phyloP scores from a whole-genome alignment of 2,888 invertebrate genomes.

The Smittia sp. region DNA sequence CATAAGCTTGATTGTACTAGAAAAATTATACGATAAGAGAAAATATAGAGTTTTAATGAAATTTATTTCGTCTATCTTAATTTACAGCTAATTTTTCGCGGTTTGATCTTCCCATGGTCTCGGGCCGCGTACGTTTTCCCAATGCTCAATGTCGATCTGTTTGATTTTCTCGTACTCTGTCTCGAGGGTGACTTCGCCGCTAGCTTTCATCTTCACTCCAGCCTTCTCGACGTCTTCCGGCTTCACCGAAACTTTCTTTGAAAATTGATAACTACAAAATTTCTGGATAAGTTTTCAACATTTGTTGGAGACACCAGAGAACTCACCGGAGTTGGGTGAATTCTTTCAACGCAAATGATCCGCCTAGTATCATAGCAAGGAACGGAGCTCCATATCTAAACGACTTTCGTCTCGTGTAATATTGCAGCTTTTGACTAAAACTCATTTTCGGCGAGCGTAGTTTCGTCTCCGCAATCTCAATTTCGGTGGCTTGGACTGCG shows the following conservation, averaged over 20 bases:
- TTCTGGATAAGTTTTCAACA: slow-evolving; percentile 41
- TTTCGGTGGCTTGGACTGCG: too few relatives aligned
- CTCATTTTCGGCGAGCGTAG: too few relatives aligned
- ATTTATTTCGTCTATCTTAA: neutral
- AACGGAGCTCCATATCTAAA: slow-evolving; percentile 70
- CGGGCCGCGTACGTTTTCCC: slow-evolving; percentile 75
- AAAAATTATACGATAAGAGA: neutral
- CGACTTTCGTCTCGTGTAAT: slow-evolving; percentile 47
- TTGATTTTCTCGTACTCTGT: slow-evolving; percentile 70
- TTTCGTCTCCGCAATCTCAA: too few relatives aligned
- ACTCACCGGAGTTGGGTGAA: slow-evolving; percentile 70
- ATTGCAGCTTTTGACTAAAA: neutral
- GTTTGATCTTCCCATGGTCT: neutral
- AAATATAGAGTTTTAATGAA: neutral
- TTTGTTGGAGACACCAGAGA: slow-evolving; percentile 43
- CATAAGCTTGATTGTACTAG: neutral
- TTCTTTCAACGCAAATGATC: slow-evolving; percentile 72
- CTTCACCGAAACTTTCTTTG: slow-evolving; percentile 58
- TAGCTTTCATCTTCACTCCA: slow-evolving; percentile 66
- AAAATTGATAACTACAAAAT: slow-evolving; percentile 58
- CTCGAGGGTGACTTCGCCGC: slow-evolving; percentile 70
- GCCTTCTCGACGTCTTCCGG: slow-evolving; percentile 65
- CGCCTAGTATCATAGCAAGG: slow-evolving; percentile 68
- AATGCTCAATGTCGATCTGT: slow-evolving; percentile 71
- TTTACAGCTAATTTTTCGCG: too few relatives aligned